phyloP scores from a whole-genome alignment of 2,888 invertebrate genomes.

The Pomacea canaliculata region DNA sequence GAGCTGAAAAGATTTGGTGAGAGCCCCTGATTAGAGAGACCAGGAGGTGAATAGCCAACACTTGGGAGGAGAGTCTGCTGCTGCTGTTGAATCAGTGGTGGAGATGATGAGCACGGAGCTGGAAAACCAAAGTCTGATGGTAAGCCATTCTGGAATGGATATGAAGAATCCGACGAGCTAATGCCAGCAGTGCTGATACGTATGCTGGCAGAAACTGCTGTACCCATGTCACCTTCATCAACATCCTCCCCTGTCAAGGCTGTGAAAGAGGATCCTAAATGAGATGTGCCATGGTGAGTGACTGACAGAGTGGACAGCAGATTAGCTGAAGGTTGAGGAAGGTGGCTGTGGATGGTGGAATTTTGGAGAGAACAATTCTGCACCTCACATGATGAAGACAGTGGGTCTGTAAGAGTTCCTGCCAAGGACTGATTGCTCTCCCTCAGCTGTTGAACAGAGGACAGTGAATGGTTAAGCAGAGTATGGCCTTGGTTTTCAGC shows the following conservation, averaged over 20 bases:
- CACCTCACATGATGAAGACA: neutral
- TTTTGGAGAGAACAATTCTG: neutral
- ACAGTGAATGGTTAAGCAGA: neutral
- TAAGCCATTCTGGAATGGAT: slow-evolving; percentile 2
- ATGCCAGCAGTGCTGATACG: neutral
- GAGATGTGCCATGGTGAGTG: neutral
- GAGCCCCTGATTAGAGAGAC: slow-evolving; percentile 31
- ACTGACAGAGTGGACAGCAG: neutral
- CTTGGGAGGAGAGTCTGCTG: slow-evolving; percentile 32
- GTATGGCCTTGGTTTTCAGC: neutral
- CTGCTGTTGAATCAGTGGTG: slow-evolving; percentile 1
- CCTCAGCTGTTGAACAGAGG: neutral
- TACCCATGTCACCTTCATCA: neutral
- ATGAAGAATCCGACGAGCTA: neutral
- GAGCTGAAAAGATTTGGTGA: slow-evolving; percentile 18
- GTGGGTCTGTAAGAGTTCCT: neutral
- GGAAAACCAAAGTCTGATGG: slow-evolving; percentile 3
- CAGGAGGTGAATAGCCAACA: slow-evolving; percentile 33
- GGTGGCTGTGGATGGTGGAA: neutral
- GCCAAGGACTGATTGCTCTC: neutral
- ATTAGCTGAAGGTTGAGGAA: neutral
- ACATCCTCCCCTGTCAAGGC: neutral
- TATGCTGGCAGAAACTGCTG: neutral
- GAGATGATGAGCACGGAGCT: neutral
- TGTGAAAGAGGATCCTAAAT: neutral